Percentiles rank a stretch among this genome's conserved stretches.
Evolutionary conservation across 2,113 vertebrate genomes (phyloP).

Genomic region (Ophiodon elongatus): DNA sequence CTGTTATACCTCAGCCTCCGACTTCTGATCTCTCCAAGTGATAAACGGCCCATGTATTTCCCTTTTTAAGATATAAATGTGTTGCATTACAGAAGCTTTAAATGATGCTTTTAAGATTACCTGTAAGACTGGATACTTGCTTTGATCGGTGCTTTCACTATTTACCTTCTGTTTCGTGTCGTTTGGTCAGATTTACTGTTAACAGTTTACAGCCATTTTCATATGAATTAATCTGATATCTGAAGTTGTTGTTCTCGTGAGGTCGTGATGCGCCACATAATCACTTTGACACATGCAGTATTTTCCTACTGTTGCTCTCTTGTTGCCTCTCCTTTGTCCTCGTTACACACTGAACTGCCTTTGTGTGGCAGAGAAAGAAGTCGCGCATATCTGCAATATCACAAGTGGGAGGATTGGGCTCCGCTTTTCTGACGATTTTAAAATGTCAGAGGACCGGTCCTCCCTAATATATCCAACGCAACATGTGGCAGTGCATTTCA

Average conservation of each 20-base stretch:
- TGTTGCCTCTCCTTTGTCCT: slow-evolving; percentile 15
- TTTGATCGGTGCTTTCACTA: not conserved
- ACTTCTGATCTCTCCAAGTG: not conserved
- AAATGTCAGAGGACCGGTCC: slow-evolving; percentile 3
- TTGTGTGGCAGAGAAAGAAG: slow-evolving; percentile 48
- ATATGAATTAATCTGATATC: not conserved
- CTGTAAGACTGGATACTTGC: not conserved
- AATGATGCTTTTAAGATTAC: not conserved
- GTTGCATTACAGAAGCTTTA: not conserved
- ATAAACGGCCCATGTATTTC: not conserved
- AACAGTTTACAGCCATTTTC: not conserved
- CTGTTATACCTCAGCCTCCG: not conserved
- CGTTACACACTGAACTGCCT: slow-evolving; percentile 18
- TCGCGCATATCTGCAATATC: slow-evolving; percentile 32
- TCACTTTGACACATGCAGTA: not conserved
- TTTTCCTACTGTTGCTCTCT: not conserved
- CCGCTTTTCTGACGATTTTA: not conserved
- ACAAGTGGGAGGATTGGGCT: not conserved
- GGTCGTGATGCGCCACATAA: not conserved
- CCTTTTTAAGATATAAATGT: not conserved
- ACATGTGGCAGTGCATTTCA: not conserved
- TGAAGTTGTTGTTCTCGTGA: not conserved
- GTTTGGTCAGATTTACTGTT: not conserved
- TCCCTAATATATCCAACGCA: slow-evolving; percentile 2
- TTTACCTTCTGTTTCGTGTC: not conserved